Base-by-base conservation (phyloP, 2,888 invertebrate species). In the Platycheirus rosarum region DNA sequence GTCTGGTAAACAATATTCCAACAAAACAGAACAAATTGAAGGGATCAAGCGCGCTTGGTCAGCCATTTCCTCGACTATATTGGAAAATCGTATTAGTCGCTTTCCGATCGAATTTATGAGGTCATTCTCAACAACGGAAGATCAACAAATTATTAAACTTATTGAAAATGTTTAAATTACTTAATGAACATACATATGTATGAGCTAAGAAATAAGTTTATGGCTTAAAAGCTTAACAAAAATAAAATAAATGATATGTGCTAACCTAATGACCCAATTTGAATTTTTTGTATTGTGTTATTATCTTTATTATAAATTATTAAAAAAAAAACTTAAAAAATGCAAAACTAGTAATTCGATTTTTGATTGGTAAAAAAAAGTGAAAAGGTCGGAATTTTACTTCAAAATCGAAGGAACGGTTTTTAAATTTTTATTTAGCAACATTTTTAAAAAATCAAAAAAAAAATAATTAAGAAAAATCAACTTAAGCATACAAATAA, bases 81-180 rank as follows among this genome's bases (percentile, higher is more conserved):
- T 53, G 23, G 44, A 63, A 63, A 65, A 74, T 35, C 57, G 23
- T 51, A 51, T 29, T 44, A 71, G 40, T 71, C 55, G 55, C 44
- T 69, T 42, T 13, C 55, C 23, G 46, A 62, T 48, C 46, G 60
- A 60, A 70, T 60, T n/a, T 70, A 60, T 49, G 60, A 62, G 29
- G 26, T 20, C 42, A 70, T 70, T 46, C 13, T 46, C 46, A 69
- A 42, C 32, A 57, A 70, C 37, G 70, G 46, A 35, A 49, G 55
- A 70, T 42, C 42, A 9, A 53, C 32, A 51, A 14, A 57, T 20
- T 53, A 42, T 60, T 29, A 44, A 42, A 42, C 42, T 62, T 26
- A 26, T 32, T n/a, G 46, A 35, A 46, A 46, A 60, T 60, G n/a
- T 44, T 46, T 60, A 16, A 14, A 40, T 40, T 40, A 14, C 14